These are phyloP conservation scores for Meleagris gallopavo DNA, from an alignment of 2,113 vertebrate genomes.

Conservation along the genomic window DNA sequence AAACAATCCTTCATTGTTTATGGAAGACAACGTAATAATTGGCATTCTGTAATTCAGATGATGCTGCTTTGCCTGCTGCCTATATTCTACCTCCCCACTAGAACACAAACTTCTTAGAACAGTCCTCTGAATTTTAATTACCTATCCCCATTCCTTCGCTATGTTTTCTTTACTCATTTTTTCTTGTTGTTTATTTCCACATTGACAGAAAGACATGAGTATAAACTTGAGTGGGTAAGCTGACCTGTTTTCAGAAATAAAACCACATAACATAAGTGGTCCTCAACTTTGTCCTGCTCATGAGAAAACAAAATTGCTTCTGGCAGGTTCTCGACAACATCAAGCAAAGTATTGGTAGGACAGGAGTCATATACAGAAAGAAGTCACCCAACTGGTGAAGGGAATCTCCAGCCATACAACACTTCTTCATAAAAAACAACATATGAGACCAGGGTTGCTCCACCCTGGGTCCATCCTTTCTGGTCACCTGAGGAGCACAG, in stretches of 20 bases:
- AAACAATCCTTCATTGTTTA: not conserved
- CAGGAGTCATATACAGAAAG: too few species aligned
- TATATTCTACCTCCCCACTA: not conserved
- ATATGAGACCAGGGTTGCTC: too few species aligned
- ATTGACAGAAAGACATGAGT: not conserved
- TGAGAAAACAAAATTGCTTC: too few species aligned
- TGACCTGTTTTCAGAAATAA: not conserved
- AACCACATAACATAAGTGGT: rapidly evolving
- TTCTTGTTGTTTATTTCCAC: not conserved
- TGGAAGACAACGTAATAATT: not conserved
- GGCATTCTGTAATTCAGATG: not conserved
- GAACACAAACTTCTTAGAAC: not conserved
- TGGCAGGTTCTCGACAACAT: too few species aligned
- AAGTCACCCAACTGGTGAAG: too few species aligned
- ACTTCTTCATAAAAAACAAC: too few species aligned
- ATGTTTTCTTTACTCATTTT: not conserved
- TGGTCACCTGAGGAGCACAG: too few species aligned
- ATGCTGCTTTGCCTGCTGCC: not conserved
- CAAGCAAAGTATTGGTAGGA: too few species aligned
- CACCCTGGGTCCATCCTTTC: too few species aligned
- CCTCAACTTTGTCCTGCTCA: not conserved
- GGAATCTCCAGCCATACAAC: too few species aligned
- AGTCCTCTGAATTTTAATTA: not conserved
- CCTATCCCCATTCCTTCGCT: not conserved
- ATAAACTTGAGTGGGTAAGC: rapidly evolving